Conservation (phyloP, 2,113 vertebrate genomes). For the Holacanthus passer region DNA sequence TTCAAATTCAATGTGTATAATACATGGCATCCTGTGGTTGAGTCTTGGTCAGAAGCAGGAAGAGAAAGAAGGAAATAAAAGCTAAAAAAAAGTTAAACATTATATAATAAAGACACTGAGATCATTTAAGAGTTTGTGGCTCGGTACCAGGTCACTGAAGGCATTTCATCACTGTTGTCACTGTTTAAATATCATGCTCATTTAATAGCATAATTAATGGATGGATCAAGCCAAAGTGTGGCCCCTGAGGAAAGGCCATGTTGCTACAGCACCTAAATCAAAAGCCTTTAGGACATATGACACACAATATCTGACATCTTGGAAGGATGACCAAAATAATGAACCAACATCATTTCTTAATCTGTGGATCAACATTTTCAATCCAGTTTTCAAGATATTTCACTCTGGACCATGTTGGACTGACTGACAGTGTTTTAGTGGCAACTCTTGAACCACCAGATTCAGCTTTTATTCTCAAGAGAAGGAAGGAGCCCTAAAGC, state of each 20-base stretch:
- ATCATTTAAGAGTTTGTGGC: too few relatives aligned
- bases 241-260: background rate
- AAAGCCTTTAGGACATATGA: background rate
- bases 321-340: too few relatives aligned
- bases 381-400: background rate
- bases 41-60: background rate
- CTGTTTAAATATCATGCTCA: background rate
- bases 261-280: background rate
- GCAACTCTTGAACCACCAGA: background rate
- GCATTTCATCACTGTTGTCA: background rate
- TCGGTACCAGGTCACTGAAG: background rate
- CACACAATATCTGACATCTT: background rate
- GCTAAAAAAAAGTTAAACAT: background rate
- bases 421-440: background rate
- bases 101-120: background rate
- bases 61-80: slow-evolving; percentile 2
- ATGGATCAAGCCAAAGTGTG: background rate
- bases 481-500: background rate
- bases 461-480: background rate
- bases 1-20: slow-evolving; percentile 12
- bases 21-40: background rate
- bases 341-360: background rate
- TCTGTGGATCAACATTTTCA: background rate
- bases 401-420: background rate
- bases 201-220: background rate